Evolutionary conservation across 2,113 vertebrate genomes (phyloP).

Genomic region (Polypterus senegalus): DNA sequence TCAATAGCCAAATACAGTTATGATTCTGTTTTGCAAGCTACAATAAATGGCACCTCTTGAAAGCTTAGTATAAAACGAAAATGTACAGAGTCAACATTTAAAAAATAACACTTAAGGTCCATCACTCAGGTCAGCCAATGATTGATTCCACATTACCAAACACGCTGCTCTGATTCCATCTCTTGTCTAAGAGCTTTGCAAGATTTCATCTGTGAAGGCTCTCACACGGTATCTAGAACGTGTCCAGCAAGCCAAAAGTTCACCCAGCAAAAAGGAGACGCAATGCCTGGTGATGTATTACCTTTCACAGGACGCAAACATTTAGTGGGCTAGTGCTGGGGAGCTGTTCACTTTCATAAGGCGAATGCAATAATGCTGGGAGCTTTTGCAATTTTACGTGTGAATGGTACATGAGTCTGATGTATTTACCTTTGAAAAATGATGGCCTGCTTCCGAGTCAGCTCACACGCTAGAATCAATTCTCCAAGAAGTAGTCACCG

Average conservation of each 20-base stretch:
- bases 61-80: too few species aligned
- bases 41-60: too few species aligned
- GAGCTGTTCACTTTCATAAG: neutral
- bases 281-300: neutral
- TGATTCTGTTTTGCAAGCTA: too few species aligned
- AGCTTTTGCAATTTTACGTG: conserved; percentile 1
- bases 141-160: conserved; percentile 2
- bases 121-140: conserved; percentile 5
- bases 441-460: neutral
- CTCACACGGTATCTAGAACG: neutral
- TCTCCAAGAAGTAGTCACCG: neutral
- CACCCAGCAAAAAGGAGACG: neutral
- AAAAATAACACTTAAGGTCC: neutral
- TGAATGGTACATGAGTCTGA: neutral
- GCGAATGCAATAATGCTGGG: neutral
- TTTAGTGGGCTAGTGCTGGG: neutral
- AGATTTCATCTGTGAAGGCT: neutral
- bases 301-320: conserved; percentile 13
- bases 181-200: neutral
- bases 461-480: neutral
- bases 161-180: conserved; percentile 2
- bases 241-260: conserved; percentile 3
- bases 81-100: too few species aligned
- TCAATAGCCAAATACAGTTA: too few species aligned
- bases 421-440: conserved; percentile 2